Evolutionary conservation across 2,113 vertebrate species (phyloP), one percentile per base, ranked within the genome.

Genomic region (Malurus elegans): DNA sequence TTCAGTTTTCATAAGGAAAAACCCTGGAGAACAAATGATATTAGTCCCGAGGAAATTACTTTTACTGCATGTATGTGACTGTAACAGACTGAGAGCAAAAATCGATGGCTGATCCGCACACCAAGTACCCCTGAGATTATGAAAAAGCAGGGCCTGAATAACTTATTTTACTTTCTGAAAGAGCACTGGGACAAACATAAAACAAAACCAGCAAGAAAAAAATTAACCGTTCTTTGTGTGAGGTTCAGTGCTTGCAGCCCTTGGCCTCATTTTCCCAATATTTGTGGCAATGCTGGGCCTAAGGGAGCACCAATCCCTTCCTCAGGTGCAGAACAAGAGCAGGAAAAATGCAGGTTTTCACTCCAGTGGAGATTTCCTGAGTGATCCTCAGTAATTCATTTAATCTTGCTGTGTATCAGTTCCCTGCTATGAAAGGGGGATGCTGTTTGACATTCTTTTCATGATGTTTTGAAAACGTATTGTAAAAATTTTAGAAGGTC

Each of bases 41-140:
- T 94, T 90, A 94, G 88, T 94, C 95, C 94, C 50, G 5, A 94
- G 94, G 90, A 96, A 96, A 97, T 97, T 90, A 94, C 79, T 95
- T 96, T 92, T 95, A 96, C 92, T 94, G 86, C 92, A 72, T 71
- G 56, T 95, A 80, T 97, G 93, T 94, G 94, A 79, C 88, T 88
- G 64, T 88, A 96, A 93, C 95, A 94, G 79, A 81, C 86, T 81
- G 88, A 96, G 92, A 96, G 87, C 79, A 95, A 96, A 97, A 97
- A 96, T 96, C 93, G 1, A 96, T 96, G 90, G 45, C 83, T 92
- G 86, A 86, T 86, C 94, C 10, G 17, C 62, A 84, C 88, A 90
- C 60, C 26, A 53, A 88, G 92, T 62, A 93, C 95, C 92, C 92
- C 54, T 61, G 96, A 97, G 96, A 94, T 83, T 95, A 95, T 75